A percentile compares a stretch with the other conserved stretches of the same genome.
These are phyloP conservation scores for Myotis planiceps DNA, from an alignment of 2,797 vertebrate species.

Conservation along the genomic window DNA sequence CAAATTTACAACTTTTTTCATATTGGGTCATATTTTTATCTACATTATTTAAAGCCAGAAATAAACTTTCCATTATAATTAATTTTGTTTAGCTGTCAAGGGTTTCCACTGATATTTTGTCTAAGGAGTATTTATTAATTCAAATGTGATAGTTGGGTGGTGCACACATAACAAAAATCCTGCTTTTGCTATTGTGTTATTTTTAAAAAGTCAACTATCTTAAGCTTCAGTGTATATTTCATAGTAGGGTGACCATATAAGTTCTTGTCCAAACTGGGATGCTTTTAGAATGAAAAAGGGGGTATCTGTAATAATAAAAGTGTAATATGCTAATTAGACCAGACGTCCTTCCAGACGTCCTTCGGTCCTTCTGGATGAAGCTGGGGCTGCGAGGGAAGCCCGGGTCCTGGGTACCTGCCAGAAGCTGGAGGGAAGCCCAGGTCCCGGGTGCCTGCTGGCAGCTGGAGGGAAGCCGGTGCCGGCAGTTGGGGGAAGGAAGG, in stretches of 20 bases:
- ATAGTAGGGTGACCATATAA: neutral
- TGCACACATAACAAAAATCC: neutral
- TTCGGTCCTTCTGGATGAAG: too few species aligned
- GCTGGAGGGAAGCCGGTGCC: too few species aligned
- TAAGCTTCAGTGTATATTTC: neutral
- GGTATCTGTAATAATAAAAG: neutral
- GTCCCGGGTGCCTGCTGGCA: too few species aligned
- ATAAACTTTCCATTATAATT: neutral
- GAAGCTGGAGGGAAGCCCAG: too few species aligned
- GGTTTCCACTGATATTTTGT: conserved; percentile 11
- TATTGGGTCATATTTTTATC: neutral
- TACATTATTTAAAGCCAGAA: conserved; percentile 10
- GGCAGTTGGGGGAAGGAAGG: too few species aligned
- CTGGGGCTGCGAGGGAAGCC: too few species aligned
- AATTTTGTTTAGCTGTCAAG: conserved; percentile 14
- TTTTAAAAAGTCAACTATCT: neutral
- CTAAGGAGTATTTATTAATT: conserved; percentile 28
- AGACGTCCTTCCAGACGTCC: too few species aligned
- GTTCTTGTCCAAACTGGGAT: neutral
- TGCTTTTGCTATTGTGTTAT: neutral
- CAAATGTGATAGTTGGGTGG: neutral
- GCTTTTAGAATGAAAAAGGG: neutral
- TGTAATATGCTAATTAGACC: too few species aligned
- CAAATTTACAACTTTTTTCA: conserved; percentile 30
- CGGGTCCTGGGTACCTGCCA: too few species aligned